These are phyloP conservation scores for Genyomyrus donnyi DNA, from an alignment of 2,113 vertebrate genomes.

Conservation along the genomic window DNA sequence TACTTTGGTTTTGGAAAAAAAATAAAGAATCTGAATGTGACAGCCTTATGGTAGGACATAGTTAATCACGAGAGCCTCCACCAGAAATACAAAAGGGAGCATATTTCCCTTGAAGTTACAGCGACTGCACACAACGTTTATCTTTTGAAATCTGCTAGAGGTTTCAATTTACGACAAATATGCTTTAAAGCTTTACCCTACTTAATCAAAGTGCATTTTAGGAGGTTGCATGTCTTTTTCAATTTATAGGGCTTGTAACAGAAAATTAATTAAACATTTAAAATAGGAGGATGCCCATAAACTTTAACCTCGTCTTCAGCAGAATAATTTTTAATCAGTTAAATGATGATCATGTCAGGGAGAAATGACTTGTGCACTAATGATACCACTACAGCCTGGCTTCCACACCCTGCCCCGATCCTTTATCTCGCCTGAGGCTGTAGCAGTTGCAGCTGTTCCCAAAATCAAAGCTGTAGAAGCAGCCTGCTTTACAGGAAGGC, in stretches of 20 bases:
- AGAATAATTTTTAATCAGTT: not conserved
- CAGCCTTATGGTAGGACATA: not conserved
- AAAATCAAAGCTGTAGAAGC: constrained; percentile 10
- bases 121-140: not conserved
- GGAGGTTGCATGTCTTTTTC: not conserved
- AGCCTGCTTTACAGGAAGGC: not conserved
- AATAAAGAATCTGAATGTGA: not conserved
- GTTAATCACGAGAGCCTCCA: not conserved
- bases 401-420: not conserved
- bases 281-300: not conserved
- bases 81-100: not conserved
- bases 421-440: not conserved
- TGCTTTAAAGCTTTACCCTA: not conserved
- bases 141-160: not conserved
- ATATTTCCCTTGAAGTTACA: not conserved
- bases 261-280: constrained; percentile 11
- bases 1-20: not conserved
- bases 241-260: not conserved
- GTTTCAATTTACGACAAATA: not conserved
- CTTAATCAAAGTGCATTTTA: not conserved
- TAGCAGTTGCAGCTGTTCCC: constrained; percentile 1
- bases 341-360: not conserved
- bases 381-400: not conserved
- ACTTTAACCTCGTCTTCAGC: not conserved
- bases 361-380: not conserved